phyloP scores from a whole-genome alignment of 2,888 invertebrate species.

The Monoplex corrugatus region DNA sequence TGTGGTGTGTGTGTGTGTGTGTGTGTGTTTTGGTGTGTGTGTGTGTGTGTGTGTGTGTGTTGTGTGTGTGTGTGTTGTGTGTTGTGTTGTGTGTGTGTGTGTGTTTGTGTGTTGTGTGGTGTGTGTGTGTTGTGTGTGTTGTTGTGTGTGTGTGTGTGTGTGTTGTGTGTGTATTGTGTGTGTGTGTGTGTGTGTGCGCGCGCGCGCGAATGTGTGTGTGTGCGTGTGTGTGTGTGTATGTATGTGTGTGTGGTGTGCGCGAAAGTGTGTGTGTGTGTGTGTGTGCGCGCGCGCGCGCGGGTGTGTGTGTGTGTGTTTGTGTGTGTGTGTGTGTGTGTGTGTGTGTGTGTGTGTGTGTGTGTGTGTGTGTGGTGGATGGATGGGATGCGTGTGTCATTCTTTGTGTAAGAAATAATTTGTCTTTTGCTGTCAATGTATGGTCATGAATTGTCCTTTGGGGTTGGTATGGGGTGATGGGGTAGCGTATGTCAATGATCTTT shows the following conservation, averaged over 20 bases:
- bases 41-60: background rate
- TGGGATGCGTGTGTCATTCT: too few relatives aligned
- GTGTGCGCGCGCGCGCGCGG: background rate
- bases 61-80: background rate
- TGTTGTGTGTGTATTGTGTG: conserved; percentile 17
- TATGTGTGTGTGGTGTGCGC: background rate
- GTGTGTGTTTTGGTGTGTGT: too few relatives aligned
- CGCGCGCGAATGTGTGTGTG: background rate
- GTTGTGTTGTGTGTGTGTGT: background rate
- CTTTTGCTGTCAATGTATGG: background rate
- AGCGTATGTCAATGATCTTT: too few relatives aligned
- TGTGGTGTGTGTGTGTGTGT: too few relatives aligned
- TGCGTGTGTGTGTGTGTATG: background rate
- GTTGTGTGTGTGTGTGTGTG: background rate
- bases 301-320: background rate
- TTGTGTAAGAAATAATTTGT: too few relatives aligned
- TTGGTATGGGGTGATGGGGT: background rate
- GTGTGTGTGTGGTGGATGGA: too few relatives aligned
- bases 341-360: background rate
- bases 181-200: conserved; percentile 22
- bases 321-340: background rate
- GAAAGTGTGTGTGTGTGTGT: background rate
- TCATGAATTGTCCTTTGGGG: background rate
- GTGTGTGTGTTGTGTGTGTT: background rate
- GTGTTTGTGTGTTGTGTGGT: background rate